A percentile compares a stretch with the other conserved stretches of the same genome.
Conservation (phyloP, 2,797 vertebrate genomes). For the Clarias pachynema region DNA sequence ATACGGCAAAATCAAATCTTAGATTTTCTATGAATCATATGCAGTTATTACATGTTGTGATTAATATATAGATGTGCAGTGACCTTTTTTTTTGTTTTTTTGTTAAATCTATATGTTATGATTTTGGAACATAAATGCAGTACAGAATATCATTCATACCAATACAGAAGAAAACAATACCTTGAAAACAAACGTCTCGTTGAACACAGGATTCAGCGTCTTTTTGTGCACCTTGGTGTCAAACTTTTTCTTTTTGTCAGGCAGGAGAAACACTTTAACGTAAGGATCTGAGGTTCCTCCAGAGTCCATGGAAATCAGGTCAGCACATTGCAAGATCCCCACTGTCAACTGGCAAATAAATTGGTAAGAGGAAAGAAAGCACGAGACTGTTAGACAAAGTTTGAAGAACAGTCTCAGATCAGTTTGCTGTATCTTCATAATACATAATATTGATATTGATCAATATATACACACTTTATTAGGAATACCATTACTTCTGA, state of each 20-base stretch:
- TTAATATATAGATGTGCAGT: not conserved
- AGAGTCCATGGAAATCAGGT: conserved; percentile 96
- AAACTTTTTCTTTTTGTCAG: conserved; percentile 97
- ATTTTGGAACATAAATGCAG: not conserved
- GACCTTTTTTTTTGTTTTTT: not conserved
- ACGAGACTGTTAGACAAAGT: not conserved
- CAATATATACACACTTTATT: not conserved
- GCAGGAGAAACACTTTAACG: conserved; percentile 88
- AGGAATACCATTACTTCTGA: not conserved
- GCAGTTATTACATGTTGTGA: not conserved
- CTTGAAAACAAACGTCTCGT: conserved; percentile 96
- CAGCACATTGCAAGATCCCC: conserved; percentile 94
- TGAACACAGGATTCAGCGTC: conserved; percentile 96
- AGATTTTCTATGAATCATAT: not conserved
- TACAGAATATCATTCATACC: no score
- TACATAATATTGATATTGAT: not conserved
- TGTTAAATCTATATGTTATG: not conserved
- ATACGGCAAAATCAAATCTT: not conserved
- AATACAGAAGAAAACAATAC: conserved; percentile 63
- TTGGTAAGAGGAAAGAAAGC: not conserved
- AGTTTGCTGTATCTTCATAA: not conserved
- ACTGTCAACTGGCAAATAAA: conserved; percentile 82
- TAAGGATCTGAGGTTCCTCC: conserved; percentile 97
- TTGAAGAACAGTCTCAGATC: not conserved
- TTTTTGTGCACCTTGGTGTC: conserved; percentile 99